These are phyloP conservation scores for Turnix velox DNA, from an alignment of 2,113 vertebrate species.

Conservation along the genomic window DNA sequence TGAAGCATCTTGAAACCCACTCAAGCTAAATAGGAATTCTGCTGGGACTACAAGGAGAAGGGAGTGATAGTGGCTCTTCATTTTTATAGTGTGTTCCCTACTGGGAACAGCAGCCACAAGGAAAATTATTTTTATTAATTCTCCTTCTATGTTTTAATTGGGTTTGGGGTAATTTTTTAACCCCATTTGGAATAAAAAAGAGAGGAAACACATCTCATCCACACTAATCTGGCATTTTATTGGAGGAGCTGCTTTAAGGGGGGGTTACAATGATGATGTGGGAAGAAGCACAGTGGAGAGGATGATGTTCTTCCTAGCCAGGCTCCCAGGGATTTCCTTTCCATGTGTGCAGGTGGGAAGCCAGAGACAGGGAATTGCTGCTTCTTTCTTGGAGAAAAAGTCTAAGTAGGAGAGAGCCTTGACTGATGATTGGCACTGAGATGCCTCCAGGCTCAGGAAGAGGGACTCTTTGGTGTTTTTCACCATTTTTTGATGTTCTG, in stretches of 20 bases:
- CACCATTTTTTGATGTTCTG: neutral
- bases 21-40: neutral
- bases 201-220: neutral
- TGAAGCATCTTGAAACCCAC: neutral
- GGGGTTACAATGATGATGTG: neutral
- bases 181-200: neutral
- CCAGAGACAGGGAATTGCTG: neutral
- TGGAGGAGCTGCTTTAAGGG: neutral
- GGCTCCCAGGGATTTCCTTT: neutral
- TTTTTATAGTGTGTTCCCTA: neutral
- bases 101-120: neutral
- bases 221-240: neutral
- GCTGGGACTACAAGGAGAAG: neutral
- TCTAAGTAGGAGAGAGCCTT: neutral
- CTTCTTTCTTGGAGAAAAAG: neutral
- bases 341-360: neutral
- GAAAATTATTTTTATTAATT: neutral
- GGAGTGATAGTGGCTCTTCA: neutral
- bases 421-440: neutral
- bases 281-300: neutral
- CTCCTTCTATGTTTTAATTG: neutral
- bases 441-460: neutral
- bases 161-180: neutral
- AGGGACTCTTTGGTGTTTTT: fast-evolving
- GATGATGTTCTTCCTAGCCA: neutral